Evolutionary conservation across 2,797 vertebrate species (phyloP).

Genomic region (Babyrousa celebensis): DNA sequence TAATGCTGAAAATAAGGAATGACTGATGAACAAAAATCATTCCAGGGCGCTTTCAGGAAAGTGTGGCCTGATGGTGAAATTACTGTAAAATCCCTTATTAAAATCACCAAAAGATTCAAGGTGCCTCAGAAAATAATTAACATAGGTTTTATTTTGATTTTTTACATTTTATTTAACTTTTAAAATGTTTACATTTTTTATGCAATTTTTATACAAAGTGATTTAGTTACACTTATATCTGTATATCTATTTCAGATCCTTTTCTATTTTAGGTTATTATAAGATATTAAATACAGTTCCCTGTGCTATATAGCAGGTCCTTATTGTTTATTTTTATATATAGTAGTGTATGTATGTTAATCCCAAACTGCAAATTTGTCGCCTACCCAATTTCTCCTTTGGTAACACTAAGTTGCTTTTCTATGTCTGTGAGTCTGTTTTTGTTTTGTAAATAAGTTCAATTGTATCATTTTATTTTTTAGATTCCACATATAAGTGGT

Average conservation of each 20-base stretch:
- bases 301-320: too few species aligned
- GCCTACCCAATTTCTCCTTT: neutral
- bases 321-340: neutral
- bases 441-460: neutral
- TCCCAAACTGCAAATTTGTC: neutral
- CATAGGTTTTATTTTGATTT: neutral
- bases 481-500: too few species aligned
- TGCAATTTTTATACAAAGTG: neutral
- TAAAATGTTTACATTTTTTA: too few species aligned
- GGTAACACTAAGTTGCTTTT: neutral
- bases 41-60: neutral
- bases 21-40: neutral
- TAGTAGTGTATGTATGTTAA: neutral
- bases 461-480: too few species aligned
- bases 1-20: slow-evolving; percentile 2
- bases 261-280: neutral
- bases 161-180: neutral
- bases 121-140: slow-evolving; percentile 17
- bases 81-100: neutral
- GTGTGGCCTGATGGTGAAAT: neutral
- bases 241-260: neutral
- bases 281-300: neutral
- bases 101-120: neutral
- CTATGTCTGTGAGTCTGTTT: neutral
- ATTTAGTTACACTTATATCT: neutral